phyloP scores from a whole-genome alignment of 2,888 invertebrate genomes.

The Nemapogon koenigi region DNA sequence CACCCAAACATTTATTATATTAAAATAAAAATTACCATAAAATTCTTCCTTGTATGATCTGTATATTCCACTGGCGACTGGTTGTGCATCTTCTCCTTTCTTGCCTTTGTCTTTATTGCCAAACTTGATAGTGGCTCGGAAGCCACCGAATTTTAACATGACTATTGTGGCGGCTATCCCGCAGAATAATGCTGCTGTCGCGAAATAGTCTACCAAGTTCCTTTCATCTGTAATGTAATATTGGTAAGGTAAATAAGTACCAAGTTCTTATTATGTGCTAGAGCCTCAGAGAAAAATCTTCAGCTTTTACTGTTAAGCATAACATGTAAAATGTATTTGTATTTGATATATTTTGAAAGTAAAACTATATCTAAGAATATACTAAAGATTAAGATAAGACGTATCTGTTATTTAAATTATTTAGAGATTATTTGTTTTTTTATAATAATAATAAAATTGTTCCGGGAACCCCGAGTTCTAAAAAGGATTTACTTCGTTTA shows the following conservation, averaged over 20 bases:
- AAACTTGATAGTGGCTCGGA: constrained; percentile 6
- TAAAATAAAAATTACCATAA: constrained; percentile 27
- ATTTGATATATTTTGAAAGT: no score
- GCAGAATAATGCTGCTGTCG: constrained; percentile 21
- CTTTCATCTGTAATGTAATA: constrained; percentile 19
- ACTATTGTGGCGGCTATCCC: constrained; percentile 20
- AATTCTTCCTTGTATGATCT: constrained; percentile 36
- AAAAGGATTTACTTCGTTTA: no score
- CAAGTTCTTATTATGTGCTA: background rate
- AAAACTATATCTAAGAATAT: no score
- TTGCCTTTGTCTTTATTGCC: constrained; percentile 19
- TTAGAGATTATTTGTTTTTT: no score
- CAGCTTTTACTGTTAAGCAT: no score
- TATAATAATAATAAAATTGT: no score
- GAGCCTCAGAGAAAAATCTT: no score
- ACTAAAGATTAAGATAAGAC: no score
- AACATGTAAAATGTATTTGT: no score
- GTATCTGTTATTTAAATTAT: no score
- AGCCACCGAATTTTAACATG: constrained; percentile 4
- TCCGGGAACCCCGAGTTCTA: no score
- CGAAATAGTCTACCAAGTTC: constrained; percentile 20
- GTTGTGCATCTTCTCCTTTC: constrained; percentile 23
- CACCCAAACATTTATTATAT: background rate
- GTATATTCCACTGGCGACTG: constrained; percentile 36
- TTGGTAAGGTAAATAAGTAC: background rate